phyloP scores from a whole-genome alignment of 2,113 vertebrate species.

The Ciconia boyciana region DNA sequence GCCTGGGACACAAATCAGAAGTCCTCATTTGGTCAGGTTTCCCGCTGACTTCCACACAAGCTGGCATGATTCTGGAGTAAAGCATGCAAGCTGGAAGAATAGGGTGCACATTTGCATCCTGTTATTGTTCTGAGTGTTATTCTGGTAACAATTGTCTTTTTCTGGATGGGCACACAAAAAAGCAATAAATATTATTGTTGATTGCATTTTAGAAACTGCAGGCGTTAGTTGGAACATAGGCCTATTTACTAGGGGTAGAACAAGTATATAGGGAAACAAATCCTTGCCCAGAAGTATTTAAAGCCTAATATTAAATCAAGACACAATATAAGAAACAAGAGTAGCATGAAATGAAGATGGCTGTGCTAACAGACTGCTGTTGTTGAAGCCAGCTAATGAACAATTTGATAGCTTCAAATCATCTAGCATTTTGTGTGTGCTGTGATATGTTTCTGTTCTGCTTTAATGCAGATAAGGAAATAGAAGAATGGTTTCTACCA shows the following conservation, averaged over 20 bases:
- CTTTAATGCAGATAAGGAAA: not conserved
- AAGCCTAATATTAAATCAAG: conserved; percentile 11
- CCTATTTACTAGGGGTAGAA: not conserved
- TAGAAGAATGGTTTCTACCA: not conserved
- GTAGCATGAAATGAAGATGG: not conserved
- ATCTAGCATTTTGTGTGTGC: not conserved
- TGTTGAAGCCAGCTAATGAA: not conserved
- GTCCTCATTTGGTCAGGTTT: conserved; percentile 21
- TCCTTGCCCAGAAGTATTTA: conserved; percentile 15
- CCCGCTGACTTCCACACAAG: not conserved
- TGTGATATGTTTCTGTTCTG: not conserved
- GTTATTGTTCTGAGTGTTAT: not conserved
- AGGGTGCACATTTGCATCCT: not conserved
- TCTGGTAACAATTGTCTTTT: conserved; percentile 15
- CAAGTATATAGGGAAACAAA: not conserved
- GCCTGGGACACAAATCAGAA: not conserved
- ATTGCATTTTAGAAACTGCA: not conserved
- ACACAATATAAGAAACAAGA: not conserved
- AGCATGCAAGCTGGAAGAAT: not conserved
- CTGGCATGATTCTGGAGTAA: not conserved
- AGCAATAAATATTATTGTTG: not conserved
- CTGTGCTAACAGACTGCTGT: not conserved
- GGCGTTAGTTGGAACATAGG: not conserved
- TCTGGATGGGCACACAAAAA: conserved; percentile 8
- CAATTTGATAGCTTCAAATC: not conserved